Base-by-base conservation (phyloP, 1,140 invertebrate species). In the Drosophila dunni region DNA sequence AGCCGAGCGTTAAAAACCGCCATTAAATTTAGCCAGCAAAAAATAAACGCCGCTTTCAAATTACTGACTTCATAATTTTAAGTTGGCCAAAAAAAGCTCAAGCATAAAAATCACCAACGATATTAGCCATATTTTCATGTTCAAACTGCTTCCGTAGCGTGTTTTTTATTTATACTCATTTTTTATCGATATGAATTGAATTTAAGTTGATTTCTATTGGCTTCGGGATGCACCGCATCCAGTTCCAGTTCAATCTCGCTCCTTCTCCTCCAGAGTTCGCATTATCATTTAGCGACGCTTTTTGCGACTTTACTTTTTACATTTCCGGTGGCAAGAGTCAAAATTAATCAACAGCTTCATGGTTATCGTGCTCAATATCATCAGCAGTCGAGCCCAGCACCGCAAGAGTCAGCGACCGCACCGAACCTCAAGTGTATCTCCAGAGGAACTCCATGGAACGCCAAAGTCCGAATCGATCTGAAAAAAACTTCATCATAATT, bases 331-430 rank as follows among this genome's bases (percentile, higher is more conserved):
- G 79, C 57, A 6, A 57, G 62, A 78, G 68, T 81, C 81, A 50
- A 76, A 86, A 86, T 86, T 86, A 85, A 85, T 86, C 81, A 89
- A 78, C 81, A 85, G 83, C 83, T 86, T 81, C 79, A 70, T 71
- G 74, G 76, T 42, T 76, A 79, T 85, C 53, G 72, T 45, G 67
- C 45, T 45, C 80, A 65, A 60, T 65, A 70, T 75, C 54, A 60
- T 76, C 69, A 61, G 29, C 51, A 53, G 29, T 33, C 24, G 13
- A 36, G 17, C 51, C 48, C 34, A 50, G 40, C 24, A 29, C 66
- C 60, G 56, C 69, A 48, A 60, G 65, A 83, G 69, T 68, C 83
- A 80, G 62, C 73, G 76, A 75, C 69, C 79, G 76, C 73, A 81
- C 65, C 70, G 73, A 46, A 24, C 56, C 5, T 4, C 24, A 29